phyloP scores from a whole-genome alignment of 2,888 invertebrate genomes.

The Drosophila mimetica region DNA sequence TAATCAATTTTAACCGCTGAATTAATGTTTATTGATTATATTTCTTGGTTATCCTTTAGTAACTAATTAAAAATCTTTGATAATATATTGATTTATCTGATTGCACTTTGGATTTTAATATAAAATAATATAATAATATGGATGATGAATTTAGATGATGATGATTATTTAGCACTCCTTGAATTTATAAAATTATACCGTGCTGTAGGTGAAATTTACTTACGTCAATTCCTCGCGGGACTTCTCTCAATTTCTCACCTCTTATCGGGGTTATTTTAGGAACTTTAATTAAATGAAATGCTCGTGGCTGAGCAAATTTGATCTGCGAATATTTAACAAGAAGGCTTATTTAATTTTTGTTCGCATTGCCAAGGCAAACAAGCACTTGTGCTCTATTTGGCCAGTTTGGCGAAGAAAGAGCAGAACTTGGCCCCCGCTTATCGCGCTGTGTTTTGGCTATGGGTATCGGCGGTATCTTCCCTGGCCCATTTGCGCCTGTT shows the following conservation, averaged over 20 bases:
- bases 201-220: background rate
- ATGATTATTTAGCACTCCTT: too few species aligned
- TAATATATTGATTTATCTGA: too few species aligned
- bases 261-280: slow-evolving; percentile 47
- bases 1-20: too few species aligned
- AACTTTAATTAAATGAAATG: slow-evolving; percentile 52
- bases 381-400: slow-evolving; percentile 43
- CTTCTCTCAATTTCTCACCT: slow-evolving; percentile 41
- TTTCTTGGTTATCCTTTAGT: too few species aligned
- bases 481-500: slow-evolving; percentile 22
- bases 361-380: slow-evolving; percentile 47
- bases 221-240: slow-evolving; percentile 25
- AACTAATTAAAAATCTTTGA: too few species aligned
- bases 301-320: slow-evolving; percentile 42
- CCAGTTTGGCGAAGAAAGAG: slow-evolving; percentile 47
- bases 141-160: too few species aligned
- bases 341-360: slow-evolving; percentile 71
- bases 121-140: too few species aligned
- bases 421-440: slow-evolving; percentile 35
- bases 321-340: slow-evolving; percentile 63
- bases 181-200: too few species aligned
- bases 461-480: background rate
- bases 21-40: too few species aligned
- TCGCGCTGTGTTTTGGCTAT: slow-evolving; percentile 11
- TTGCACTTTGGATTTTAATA: too few species aligned